These are phyloP conservation scores for Corapipo altera DNA, from an alignment of 2,113 vertebrate species.

Conservation along the genomic window DNA sequence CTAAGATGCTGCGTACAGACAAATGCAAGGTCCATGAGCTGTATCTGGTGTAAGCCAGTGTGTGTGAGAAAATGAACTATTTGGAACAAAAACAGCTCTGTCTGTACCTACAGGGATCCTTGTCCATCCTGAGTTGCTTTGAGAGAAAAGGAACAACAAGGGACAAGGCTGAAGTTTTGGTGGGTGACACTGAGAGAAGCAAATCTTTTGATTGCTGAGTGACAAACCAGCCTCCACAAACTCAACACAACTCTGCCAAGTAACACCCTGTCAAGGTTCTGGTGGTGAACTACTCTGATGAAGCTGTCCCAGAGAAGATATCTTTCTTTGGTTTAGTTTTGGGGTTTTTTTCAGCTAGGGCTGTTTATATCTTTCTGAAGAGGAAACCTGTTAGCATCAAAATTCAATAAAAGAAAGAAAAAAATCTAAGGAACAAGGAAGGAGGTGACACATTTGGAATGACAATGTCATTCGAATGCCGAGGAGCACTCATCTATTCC, in stretches of 20 bases:
- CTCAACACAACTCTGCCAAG: not conserved
- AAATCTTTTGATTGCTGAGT: not conserved
- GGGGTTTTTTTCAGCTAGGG: not conserved
- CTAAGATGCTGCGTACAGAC: not conserved
- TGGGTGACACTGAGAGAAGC: not conserved
- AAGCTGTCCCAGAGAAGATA: not conserved
- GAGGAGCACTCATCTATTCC: not conserved
- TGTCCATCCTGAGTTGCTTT: not conserved
- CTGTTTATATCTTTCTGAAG: not conserved
- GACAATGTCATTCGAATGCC: not conserved
- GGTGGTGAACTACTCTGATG: not conserved
- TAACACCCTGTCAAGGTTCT: not conserved
- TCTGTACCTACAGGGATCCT: not conserved
- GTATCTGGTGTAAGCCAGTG: not conserved
- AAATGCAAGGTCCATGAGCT: not conserved
- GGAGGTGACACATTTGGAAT: not conserved
- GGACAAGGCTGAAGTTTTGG: not conserved
- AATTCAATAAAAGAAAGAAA: not conserved
- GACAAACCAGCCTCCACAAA: not conserved
- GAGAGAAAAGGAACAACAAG: not conserved
- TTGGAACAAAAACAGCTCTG: not conserved
- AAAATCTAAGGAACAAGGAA: not conserved
- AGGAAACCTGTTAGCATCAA: not conserved
- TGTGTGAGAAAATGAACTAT: not conserved
- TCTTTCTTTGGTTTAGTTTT: not conserved